Conservation (phyloP, 1,140 invertebrate genomes). For the Scaptomyza pallida region DNA sequence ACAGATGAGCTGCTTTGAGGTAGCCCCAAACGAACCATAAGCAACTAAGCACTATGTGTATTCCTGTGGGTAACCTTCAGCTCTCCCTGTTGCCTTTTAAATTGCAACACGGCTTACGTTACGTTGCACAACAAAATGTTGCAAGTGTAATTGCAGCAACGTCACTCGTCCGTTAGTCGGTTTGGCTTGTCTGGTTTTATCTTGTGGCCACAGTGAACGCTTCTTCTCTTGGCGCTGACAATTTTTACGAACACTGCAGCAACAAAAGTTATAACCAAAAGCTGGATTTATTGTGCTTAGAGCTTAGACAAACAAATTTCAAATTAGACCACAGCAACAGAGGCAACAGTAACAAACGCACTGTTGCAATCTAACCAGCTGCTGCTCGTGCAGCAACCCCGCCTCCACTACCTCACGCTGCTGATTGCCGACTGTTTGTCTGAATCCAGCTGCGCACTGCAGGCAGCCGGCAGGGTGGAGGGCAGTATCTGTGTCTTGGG, state of each 20-base stretch:
- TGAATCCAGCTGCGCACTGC: constrained; percentile 35
- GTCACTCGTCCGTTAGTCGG: not conserved
- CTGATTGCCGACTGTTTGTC: constrained; percentile 27
- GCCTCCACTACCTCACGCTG: not conserved
- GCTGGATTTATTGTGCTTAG: constrained; percentile 48
- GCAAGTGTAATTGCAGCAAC: constrained; percentile 29
- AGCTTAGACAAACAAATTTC: constrained; percentile 44
- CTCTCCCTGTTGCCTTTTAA: constrained; percentile 6
- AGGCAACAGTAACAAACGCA: constrained; percentile 12
- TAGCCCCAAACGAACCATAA: constrained; percentile 32
- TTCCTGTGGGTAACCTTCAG: constrained; percentile 20
- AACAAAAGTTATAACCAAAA: constrained; percentile 34
- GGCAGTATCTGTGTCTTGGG: not conserved
- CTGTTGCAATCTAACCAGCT: not conserved
- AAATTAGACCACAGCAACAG: constrained; percentile 39
- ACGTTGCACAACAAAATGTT: constrained; percentile 8
- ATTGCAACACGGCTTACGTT: constrained; percentile 18
- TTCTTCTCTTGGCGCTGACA: constrained; percentile 4
- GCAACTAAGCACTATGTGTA: constrained; percentile 24
- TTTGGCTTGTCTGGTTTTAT: constrained; percentile 13
- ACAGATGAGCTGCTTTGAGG: not conserved
- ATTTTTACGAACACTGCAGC: constrained; percentile 29
- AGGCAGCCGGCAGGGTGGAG: not conserved
- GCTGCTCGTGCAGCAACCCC: too few relatives aligned
- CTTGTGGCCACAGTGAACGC: constrained; percentile 24